Evolutionary conservation across 2,888 invertebrate genomes (phyloP).

Genomic region (Lucinisca nassula): DNA sequence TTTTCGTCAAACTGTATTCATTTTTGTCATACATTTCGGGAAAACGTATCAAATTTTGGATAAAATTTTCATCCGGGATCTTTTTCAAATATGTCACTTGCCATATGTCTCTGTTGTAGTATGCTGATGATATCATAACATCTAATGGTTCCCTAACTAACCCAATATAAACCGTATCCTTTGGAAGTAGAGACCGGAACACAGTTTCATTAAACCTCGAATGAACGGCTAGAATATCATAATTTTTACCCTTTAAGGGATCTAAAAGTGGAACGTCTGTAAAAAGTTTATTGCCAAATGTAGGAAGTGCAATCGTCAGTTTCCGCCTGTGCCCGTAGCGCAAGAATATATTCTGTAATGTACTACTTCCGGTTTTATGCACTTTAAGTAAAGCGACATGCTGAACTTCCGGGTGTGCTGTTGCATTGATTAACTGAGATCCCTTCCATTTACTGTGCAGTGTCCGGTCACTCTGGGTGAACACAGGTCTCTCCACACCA

Average conservation of each 20-base stretch:
- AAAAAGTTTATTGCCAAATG: slow-evolving; percentile 45
- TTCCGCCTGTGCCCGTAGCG: slow-evolving; percentile 69
- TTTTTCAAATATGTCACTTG: slow-evolving; percentile 43
- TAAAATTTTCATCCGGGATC: slow-evolving; percentile 54
- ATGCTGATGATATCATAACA: slow-evolving; percentile 61
- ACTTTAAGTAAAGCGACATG: slow-evolving; percentile 77
- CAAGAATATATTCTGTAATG: slow-evolving; percentile 75
- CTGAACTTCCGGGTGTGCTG: slow-evolving; percentile 48
- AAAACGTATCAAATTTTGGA: slow-evolving; percentile 54
- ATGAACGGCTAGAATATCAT: slow-evolving; percentile 63
- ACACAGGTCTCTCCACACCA: not conserved
- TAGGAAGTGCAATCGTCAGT: slow-evolving; percentile 70
- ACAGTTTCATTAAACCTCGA: slow-evolving; percentile 53
- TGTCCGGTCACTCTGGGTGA: not conserved
- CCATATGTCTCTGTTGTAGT: slow-evolving; percentile 59
- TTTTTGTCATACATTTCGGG: slow-evolving; percentile 59
- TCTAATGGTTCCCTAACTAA: slow-evolving; percentile 61
- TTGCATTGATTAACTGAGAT: not conserved
- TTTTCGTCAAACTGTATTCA: slow-evolving; percentile 60
- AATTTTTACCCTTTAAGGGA: slow-evolving; percentile 23
- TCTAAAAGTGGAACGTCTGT: slow-evolving; percentile 31
- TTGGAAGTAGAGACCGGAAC: slow-evolving; percentile 37
- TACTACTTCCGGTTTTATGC: slow-evolving; percentile 76
- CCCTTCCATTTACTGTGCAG: not conserved
- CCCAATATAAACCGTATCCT: slow-evolving; percentile 48